A percentile compares a stretch with the other conserved stretches of the same genome.
These are phyloP conservation scores for Scelioninae gen. 1 DNA, from an alignment of 2,888 invertebrate genomes.

Conservation along the genomic window DNA sequence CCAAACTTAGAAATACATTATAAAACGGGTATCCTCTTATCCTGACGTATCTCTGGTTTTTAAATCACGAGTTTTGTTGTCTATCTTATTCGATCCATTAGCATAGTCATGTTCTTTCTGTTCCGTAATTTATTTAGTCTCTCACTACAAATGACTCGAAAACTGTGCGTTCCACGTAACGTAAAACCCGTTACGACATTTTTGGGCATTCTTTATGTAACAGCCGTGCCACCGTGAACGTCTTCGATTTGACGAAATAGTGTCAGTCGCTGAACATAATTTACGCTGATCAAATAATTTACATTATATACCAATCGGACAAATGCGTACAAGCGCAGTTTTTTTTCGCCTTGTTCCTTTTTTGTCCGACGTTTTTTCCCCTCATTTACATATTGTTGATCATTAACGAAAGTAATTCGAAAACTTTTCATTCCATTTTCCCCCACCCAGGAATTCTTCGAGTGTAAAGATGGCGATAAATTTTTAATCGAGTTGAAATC, in stretches of 20 bases:
- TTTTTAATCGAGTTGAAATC: constrained; percentile 44
- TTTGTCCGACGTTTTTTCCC: not conserved
- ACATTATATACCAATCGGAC: constrained; percentile 5
- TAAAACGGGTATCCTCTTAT: constrained; percentile 53
- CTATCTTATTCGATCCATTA: constrained; percentile 63
- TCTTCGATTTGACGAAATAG: constrained; percentile 49
- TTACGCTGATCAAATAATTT: constrained; percentile 35
- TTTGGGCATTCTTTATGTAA: constrained; percentile 59
- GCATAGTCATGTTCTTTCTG: constrained; percentile 64
- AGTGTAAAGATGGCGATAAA: constrained; percentile 33
- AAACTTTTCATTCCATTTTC: constrained; percentile 33
- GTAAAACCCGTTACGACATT: constrained; percentile 56
- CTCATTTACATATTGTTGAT: constrained; percentile 34
- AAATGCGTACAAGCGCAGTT: constrained; percentile 7
- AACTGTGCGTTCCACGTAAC: constrained; percentile 49
- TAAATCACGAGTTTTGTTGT: constrained; percentile 65
- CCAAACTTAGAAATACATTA: constrained; percentile 63
- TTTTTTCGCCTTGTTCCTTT: not conserved
- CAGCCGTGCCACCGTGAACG: constrained; percentile 38
- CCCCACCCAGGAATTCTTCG: constrained; percentile 5
- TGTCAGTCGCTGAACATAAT: constrained; percentile 47
- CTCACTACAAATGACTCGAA: constrained; percentile 52
- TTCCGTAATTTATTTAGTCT: constrained; percentile 63
- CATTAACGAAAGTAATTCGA: constrained; percentile 26
- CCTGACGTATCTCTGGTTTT: constrained; percentile 64